Evolutionary conservation across 2,797 vertebrate species (phyloP), one percentile per base, ranked within the genome.

Genomic region (Helicolenus hilgendorfi): DNA sequence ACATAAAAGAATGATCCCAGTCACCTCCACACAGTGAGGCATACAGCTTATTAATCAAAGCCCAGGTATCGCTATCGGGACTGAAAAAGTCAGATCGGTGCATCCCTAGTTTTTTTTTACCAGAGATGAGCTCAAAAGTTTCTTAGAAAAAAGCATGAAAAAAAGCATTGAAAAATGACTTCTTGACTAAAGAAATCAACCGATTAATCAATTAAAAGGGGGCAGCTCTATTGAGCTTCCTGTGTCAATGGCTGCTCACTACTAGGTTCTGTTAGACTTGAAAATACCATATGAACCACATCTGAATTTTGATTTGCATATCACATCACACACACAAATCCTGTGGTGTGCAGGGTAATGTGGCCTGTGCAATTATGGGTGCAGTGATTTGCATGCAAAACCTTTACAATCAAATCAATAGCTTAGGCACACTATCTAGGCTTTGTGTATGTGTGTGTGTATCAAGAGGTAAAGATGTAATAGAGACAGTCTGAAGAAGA

Each of bases 321-420:
- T 78, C 75, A 56, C 65, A 79, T 58, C 24, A 63, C 69, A 93
- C 10, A 64, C 10, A 64, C 85, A 95, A 94, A 96, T 89, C 24
- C 49, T 74, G 89, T 31, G 92, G 89, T 70, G 41, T 69, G 69
- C 22, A 31, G 27, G 45, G 29, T 18, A 59, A 72, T 76, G 67
- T 58, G 26, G 55, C 22, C n/a, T 59, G 58, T 49, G 63, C 26
- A 49, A 72, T 73, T 79, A 80, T 35, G 77, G 78, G 13, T 64
- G 67, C 18, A 79, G 63, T 20, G 79, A 74, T 95, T 94, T 90
- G 89, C 89, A 94, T 89, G 65, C 3, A 69, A 77, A 89, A 81
- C 24, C 56, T 84, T 29, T n/a, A 64, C 58, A 90, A 75, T 84
- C 73, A 89, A 79, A 67, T 26, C 55, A 77, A 24, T 5, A 26